Evolutionary conservation across 2,888 invertebrate genomes (phyloP), one percentile per base, ranked within the genome.

Genomic region (Linnaemya tessellans): DNA sequence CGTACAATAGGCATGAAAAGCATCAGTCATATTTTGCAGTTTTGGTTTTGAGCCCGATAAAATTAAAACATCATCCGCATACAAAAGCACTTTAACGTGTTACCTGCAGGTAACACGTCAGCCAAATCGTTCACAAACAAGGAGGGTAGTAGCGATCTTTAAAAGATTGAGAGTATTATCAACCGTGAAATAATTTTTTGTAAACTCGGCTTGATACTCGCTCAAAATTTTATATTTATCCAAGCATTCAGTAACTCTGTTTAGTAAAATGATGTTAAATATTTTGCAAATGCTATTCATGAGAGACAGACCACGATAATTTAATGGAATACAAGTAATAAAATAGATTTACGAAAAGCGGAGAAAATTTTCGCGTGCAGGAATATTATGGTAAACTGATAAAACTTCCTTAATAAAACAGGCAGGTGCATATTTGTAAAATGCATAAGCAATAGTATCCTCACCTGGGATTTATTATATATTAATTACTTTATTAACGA

Each of bases 391-490:
- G 18, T 22, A 64, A 20, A 64, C 22, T 0, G 41, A 20, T 64
- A 64, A 41, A 35, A 64, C 20, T 49, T 68, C 88, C n/a, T 20
- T 20, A 18, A 60, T 35, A 35, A 35, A 35, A 8, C n/a, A 30
- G 22, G n/a, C 1, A 10, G 60, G 60, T n/a, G 58, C 35, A 60
- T 60, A 35, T 60, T 60, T 60, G n/a, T 60, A 60, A 60, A 38
- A 60, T 35, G 5, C 60, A 35, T 35, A 60, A 3, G 15, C n/a
- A 9, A 15, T 13, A 3, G 11, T 35, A 35, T n/a, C n/a, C n/a
- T n/a, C n/a, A n/a, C n/a, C n/a, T 35, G 43, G 35, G 43, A 43
- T 43, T 43, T 43, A 5, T 43, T 43, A 43, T 43, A 13, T 43
- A 5, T 35, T 35, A 35, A 35, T 35, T 3, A 35, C 35, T 7